Percentiles rank a stretch among this genome's conserved stretches.
Conservation (phyloP, 2,113 vertebrate species). For the Oreochromis tanganicae region DNA sequence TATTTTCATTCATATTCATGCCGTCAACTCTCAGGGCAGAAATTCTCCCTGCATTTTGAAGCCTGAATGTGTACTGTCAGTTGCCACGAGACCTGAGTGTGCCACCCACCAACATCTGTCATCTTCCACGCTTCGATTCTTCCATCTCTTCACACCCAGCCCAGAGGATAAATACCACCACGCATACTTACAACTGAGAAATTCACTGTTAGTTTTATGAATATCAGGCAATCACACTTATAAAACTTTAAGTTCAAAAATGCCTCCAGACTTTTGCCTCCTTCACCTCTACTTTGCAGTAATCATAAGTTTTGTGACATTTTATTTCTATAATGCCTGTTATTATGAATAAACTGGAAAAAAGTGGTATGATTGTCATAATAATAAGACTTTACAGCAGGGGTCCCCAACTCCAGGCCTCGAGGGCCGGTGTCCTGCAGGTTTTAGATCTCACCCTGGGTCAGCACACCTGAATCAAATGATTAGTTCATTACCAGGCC, state of each 20-base stretch:
- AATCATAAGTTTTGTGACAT: neutral
- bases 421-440: too few species aligned
- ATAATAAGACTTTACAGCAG: neutral
- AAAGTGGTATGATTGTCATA: neutral
- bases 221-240: neutral
- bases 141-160: neutral
- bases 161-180: neutral
- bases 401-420: too few species aligned
- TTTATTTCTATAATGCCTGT: neutral
- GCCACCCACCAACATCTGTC: constrained; percentile 40
- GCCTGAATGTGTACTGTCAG: neutral
- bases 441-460: too few species aligned
- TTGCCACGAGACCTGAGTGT: neutral
- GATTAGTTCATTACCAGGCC: too few species aligned
- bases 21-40: neutral
- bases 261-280: neutral
- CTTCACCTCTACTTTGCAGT: neutral
- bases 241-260: neutral
- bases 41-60: constrained; percentile 6
- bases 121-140: neutral
- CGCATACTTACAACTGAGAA: neutral
- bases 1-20: constrained; percentile 1
- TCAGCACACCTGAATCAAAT: too few species aligned
- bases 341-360: neutral
- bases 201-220: neutral